Evolutionary conservation across 2,113 vertebrate species (phyloP).

Genomic region (Felis chaus): DNA sequence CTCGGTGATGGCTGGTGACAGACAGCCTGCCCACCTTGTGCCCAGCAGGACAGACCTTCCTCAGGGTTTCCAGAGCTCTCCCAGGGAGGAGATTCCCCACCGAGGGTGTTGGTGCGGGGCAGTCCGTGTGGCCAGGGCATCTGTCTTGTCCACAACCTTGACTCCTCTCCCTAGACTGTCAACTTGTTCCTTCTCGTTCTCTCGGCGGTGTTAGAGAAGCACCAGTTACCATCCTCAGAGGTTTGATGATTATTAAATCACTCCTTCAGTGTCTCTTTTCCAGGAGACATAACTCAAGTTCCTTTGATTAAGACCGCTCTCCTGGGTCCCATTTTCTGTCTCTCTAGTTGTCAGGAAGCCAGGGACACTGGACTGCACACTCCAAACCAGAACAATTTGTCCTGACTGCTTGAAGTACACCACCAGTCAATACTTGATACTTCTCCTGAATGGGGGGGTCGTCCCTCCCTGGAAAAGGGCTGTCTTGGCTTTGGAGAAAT

Average conservation of each 20-base stretch:
- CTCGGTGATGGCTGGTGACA: background rate
- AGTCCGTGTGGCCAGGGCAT: background rate
- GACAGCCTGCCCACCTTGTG: fast-evolving
- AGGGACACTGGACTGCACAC: background rate
- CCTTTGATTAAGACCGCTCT: slow-evolving; percentile 32
- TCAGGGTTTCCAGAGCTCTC: background rate
- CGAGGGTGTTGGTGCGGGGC: fast-evolving
- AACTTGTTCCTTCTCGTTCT: background rate
- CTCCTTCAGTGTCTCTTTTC: background rate
- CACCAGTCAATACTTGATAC: background rate
- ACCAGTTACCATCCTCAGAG: background rate
- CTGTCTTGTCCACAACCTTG: background rate
- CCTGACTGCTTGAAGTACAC: background rate
- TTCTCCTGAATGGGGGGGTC: background rate
- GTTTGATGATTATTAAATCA: background rate
- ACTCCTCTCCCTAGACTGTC: background rate
- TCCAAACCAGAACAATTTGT: background rate
- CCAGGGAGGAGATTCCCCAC: background rate
- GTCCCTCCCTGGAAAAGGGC: background rate
- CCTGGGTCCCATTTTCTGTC: background rate
- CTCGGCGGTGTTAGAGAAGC: background rate
- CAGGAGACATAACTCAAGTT: slow-evolving; percentile 21
- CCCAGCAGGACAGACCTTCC: too few species aligned
- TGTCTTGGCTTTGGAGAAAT: background rate
- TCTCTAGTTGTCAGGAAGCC: background rate